A percentile compares a stretch with the other conserved stretches of the same genome.
Evolutionary conservation across 1,140 invertebrate genomes (phyloP).

Genomic region (Drosophila sp.): DNA sequence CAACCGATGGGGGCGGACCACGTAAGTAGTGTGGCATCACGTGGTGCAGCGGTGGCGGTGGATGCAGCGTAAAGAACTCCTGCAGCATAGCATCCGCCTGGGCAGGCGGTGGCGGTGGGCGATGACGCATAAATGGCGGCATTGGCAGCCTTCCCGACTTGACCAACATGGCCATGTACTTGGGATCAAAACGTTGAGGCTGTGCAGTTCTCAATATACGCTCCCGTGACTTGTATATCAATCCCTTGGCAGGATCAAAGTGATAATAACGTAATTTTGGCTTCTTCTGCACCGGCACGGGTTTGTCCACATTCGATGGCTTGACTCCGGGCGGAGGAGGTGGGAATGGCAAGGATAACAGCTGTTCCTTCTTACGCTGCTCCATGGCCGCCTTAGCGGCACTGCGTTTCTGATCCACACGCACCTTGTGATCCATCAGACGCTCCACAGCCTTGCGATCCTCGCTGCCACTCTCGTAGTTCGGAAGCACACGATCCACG

Average conservation of each 20-base stretch:
- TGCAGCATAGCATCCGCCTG: slow-evolving; percentile 59
- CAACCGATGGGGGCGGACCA: slow-evolving; percentile 42
- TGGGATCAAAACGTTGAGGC: slow-evolving; percentile 63
- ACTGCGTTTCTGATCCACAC: slow-evolving; percentile 35
- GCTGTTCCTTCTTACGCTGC: slow-evolving; percentile 55
- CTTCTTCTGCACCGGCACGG: slow-evolving; percentile 65
- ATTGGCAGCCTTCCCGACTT: slow-evolving; percentile 58
- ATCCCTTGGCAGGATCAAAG: slow-evolving; percentile 53
- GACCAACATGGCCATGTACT: slow-evolving; percentile 70
- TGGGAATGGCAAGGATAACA: slow-evolving; percentile 53
- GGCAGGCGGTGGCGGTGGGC: slow-evolving; percentile 53
- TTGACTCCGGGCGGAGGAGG: slow-evolving; percentile 57
- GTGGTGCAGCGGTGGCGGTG: slow-evolving; percentile 55
- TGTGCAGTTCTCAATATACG: slow-evolving; percentile 27
- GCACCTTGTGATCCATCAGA: slow-evolving; percentile 54
- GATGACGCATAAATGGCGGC: slow-evolving; percentile 53
- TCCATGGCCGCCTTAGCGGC: slow-evolving; percentile 44
- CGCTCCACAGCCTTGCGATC: slow-evolving; percentile 61
- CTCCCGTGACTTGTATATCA: slow-evolving; percentile 45
- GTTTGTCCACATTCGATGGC: slow-evolving; percentile 55
- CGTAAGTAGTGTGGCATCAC: slow-evolving; percentile 16
- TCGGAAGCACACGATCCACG: slow-evolving; percentile 74
- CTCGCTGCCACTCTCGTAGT: slow-evolving; percentile 74
- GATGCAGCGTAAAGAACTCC: slow-evolving; percentile 69
- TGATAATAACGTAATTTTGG: slow-evolving; percentile 62